Percentiles rank a stretch among this genome's conserved stretches.
Evolutionary conservation across 1,140 invertebrate genomes (phyloP).

Genomic region (Anadara kagoshimensis): DNA sequence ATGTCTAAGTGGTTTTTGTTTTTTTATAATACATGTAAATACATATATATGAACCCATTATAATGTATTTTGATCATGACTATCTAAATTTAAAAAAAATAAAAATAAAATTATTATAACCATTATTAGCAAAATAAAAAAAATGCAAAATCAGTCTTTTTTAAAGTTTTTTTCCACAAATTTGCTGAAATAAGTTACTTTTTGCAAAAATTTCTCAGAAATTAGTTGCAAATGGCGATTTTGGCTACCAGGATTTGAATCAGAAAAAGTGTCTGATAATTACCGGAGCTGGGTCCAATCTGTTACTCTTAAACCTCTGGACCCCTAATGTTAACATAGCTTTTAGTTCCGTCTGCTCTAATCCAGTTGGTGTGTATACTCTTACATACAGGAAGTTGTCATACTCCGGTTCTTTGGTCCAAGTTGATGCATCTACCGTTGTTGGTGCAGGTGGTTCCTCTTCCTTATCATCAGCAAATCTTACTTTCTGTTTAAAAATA

Average conservation of each 20-base stretch:
- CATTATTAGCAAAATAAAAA: no score
- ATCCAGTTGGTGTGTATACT: slow-evolving; percentile 63
- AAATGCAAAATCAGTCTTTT: no score
- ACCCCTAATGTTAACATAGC: slow-evolving; percentile 64
- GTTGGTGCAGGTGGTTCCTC: slow-evolving; percentile 36
- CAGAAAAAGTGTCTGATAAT: neutral
- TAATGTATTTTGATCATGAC: no score
- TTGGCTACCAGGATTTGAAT: no score
- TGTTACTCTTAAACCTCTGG: slow-evolving; percentile 63
- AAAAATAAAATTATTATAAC: no score
- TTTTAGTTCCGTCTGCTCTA: slow-evolving; percentile 58
- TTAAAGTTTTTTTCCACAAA: no score
- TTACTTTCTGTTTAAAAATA: slow-evolving; percentile 56
- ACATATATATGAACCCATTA: neutral
- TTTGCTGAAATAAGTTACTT: no score
- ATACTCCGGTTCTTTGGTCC: slow-evolving; percentile 67
- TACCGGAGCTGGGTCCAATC: slow-evolving; percentile 26
- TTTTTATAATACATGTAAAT: neutral
- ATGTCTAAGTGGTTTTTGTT: neutral
- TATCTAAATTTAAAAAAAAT: no score
- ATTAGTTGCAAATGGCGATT: no score
- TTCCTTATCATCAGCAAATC: slow-evolving; percentile 55
- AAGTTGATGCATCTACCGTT: slow-evolving; percentile 53
- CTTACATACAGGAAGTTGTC: slow-evolving; percentile 64
- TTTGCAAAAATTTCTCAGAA: no score